A percentile compares a stretch with the other conserved stretches of the same genome.
phyloP scores from a whole-genome alignment of 2,797 vertebrate species.

The Etheostoma perlongum region DNA sequence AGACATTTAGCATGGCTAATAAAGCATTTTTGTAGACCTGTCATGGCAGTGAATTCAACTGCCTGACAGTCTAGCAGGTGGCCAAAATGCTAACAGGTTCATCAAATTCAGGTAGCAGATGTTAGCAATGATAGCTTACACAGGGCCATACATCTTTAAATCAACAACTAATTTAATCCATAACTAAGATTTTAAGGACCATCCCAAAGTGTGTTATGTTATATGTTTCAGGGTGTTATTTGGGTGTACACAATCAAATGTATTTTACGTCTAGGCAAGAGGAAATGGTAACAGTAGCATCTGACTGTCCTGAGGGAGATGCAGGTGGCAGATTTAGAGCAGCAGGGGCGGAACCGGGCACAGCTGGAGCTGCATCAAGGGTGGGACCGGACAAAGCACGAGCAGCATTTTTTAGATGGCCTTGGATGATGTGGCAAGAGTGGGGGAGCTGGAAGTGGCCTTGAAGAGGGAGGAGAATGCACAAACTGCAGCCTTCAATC shows the following conservation, averaged over 20 bases:
- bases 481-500: too few species aligned
- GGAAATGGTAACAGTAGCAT: too few species aligned
- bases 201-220: not conserved
- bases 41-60: not conserved
- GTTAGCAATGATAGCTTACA: conserved; percentile 9
- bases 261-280: too few species aligned
- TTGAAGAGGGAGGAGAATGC: too few species aligned
- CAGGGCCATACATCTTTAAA: not conserved
- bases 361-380: too few species aligned
- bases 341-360: too few species aligned
- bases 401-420: too few species aligned
- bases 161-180: conserved; percentile 15
- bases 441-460: too few species aligned
- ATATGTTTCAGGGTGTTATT: not conserved
- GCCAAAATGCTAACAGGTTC: conserved; percentile 27
- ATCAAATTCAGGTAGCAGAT: conserved; percentile 35
- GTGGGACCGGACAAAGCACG: too few species aligned
- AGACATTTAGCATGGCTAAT: conserved; percentile 24
- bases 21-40: conserved; percentile 25
- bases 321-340: too few species aligned
- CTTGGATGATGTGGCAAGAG: too few species aligned
- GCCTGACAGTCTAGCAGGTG: conserved; percentile 30
- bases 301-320: too few species aligned
- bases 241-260: not conserved
- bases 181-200: not conserved